These are phyloP conservation scores for Leptoclinus maculatus DNA, from an alignment of 2,797 vertebrate genomes.

Conservation along the genomic window DNA sequence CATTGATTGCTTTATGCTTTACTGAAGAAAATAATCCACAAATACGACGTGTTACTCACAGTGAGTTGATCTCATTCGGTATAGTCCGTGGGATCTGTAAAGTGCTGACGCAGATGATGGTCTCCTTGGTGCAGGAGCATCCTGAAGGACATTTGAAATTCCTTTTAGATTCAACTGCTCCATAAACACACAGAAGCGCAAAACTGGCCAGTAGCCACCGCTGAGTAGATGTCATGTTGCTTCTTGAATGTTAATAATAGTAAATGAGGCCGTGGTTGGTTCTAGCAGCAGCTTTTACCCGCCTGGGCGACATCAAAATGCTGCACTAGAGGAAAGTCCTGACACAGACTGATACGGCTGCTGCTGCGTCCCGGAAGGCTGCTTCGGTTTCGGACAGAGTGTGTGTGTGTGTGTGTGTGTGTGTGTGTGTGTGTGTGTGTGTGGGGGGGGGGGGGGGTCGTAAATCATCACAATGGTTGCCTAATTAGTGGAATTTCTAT, in stretches of 20 bases:
- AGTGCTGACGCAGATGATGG: slow-evolving; percentile 93
- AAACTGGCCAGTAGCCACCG: slow-evolving; percentile 66
- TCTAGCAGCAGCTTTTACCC: slow-evolving; percentile 28
- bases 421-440: too few relatives aligned
- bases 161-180: slow-evolving; percentile 78
- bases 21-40: neutral
- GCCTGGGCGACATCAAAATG: slow-evolving; percentile 61
- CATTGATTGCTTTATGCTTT: neutral
- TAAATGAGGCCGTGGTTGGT: slow-evolving; percentile 9
- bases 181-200: slow-evolving; percentile 75
- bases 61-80: slow-evolving; percentile 91
- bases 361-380: slow-evolving; percentile 65
- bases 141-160: slow-evolving; percentile 89
- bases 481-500: neutral
- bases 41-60: slow-evolving; percentile 85
- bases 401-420: neutral
- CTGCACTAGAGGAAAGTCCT: slow-evolving; percentile 70
- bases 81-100: slow-evolving; percentile 88
- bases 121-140: slow-evolving; percentile 95
- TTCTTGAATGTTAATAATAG: slow-evolving; percentile 27
- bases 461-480: neutral
- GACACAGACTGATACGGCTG: slow-evolving; percentile 80
- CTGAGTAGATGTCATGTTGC: slow-evolving; percentile 71
- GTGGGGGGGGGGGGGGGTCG: too few relatives aligned
- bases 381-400: slow-evolving; percentile 2